These are phyloP conservation scores for Acanthurus lineatus DNA, from an alignment of 2,797 vertebrate species.

Conservation along the genomic window DNA sequence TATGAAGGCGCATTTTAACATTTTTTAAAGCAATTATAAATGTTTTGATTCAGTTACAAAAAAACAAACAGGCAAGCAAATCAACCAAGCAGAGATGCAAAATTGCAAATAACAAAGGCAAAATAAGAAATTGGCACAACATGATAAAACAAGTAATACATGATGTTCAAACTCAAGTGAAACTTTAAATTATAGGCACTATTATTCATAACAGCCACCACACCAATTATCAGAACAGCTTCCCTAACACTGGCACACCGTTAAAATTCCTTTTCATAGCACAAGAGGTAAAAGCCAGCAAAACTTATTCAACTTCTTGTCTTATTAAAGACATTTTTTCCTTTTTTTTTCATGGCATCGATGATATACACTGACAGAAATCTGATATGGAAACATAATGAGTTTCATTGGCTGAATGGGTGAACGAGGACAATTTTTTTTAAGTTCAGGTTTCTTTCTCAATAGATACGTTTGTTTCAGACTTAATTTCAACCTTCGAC, in stretches of 20 bases:
- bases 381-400: slow-evolving; percentile 30
- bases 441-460: slow-evolving; percentile 18
- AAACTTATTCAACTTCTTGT: slow-evolving; percentile 21
- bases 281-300: slow-evolving; percentile 65
- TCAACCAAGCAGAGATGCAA: slow-evolving; percentile 74
- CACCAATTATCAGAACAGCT: slow-evolving; percentile 62
- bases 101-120: slow-evolving; percentile 88
- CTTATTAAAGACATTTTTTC: slow-evolving; percentile 20
- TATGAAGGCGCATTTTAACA: slow-evolving; percentile 87
- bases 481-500: slow-evolving; percentile 18
- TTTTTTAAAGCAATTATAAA: slow-evolving; percentile 86
- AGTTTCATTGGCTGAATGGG: slow-evolving; percentile 31
- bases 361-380: slow-evolving; percentile 47
- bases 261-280: slow-evolving; percentile 51
- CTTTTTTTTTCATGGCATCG: slow-evolving; percentile 37
- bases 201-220: slow-evolving; percentile 81
- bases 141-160: slow-evolving; percentile 82
- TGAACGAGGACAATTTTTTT: slow-evolving; percentile 14
- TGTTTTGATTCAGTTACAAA: slow-evolving; percentile 90
- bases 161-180: slow-evolving; percentile 89
- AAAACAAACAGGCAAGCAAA: slow-evolving; percentile 83
- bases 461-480: slow-evolving; percentile 3
- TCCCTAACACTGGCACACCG: slow-evolving; percentile 64
- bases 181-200: slow-evolving; percentile 98
- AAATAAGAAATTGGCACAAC: slow-evolving; percentile 91